Evolutionary conservation across 1,140 invertebrate genomes (phyloP).

Genomic region (Palaemon carinicauda): DNA sequence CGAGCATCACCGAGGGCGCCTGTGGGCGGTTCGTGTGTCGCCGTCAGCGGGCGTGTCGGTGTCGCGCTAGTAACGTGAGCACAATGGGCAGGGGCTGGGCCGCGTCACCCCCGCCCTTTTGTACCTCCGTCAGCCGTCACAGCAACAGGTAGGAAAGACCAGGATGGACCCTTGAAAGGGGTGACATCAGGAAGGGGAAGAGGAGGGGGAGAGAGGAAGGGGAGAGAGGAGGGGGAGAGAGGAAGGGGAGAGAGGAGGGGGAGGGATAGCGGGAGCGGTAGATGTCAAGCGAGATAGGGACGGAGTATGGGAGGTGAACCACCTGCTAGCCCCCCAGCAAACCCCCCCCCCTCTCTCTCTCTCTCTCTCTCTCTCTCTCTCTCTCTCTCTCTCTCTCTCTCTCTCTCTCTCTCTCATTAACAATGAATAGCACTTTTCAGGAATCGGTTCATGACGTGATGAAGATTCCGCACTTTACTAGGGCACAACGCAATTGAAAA

Average conservation of each 20-base stretch:
- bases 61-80: slow-evolving; percentile 7
- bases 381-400: too few relatives aligned
- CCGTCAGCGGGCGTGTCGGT: slow-evolving; percentile 5
- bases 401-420: too few relatives aligned
- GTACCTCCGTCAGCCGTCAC: slow-evolving; percentile 12
- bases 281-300: too few relatives aligned
- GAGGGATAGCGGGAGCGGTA: background rate
- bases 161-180: background rate
- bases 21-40: background rate
- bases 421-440: too few relatives aligned
- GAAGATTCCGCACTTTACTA: too few relatives aligned
- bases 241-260: background rate
- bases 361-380: too few relatives aligned
- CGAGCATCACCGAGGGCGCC: background rate
- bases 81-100: slow-evolving; percentile 17
- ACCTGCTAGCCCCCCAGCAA: too few relatives aligned
- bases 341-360: too few relatives aligned
- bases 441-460: too few relatives aligned
- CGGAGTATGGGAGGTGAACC: too few relatives aligned
- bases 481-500: too few relatives aligned
- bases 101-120: slow-evolving; percentile 17
- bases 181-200: too few relatives aligned
- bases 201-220: background rate
- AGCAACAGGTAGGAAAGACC: background rate
- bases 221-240: background rate